Base-by-base conservation (phyloP, 2,113 vertebrate species). In the Pseudopodoces humilis region DNA sequence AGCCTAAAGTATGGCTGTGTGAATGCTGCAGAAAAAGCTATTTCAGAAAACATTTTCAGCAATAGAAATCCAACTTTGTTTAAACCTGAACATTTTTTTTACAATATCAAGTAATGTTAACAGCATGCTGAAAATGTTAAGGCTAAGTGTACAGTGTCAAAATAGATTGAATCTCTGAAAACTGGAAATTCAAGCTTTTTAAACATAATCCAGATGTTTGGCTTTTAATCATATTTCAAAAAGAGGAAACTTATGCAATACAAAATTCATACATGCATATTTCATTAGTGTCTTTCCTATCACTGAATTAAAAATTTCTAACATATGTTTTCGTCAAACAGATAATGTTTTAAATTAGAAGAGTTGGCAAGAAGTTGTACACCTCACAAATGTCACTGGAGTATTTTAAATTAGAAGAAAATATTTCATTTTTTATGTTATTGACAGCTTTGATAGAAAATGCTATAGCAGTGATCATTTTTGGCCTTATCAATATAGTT, bases 171-270 rank as follows among this genome's bases (percentile, higher is more conserved):
- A 97, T 97, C 97, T 96, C 96, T 92, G 94, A 98, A 98, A 98
- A 97, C 92, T 97, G 94, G 94, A 98, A 97, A 97, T 97, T 97
- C 96, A 98, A 96, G 95, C 92, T 96, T 97, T 98, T 98, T 63
- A 97, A 98, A 98, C 83, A 90, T 97, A 97, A 98, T 98, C 98
- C 98, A 98, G 98, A 98, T 98, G 98, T 98, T 98, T 98, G 97
- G 98, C 97, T 97, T 98, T 95, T 97, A 98, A 98, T 98, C 97
- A 97, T 94, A 97, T 97, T 98, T 98, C 95, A 97, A 97, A 98
- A 97, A 97, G 95, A 97, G 65, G 90, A 97, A 98, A 97, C 97
- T 97, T 97, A 96, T 96, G 97, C 94, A 97, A 98, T 98, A 97
- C 90, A 97, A 97, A 98, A 98, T 98, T 97, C 96, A 98, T 97